Evolutionary conservation across 2,888 invertebrate genomes (phyloP).

Genomic region (Sepiola atlantica): DNA sequence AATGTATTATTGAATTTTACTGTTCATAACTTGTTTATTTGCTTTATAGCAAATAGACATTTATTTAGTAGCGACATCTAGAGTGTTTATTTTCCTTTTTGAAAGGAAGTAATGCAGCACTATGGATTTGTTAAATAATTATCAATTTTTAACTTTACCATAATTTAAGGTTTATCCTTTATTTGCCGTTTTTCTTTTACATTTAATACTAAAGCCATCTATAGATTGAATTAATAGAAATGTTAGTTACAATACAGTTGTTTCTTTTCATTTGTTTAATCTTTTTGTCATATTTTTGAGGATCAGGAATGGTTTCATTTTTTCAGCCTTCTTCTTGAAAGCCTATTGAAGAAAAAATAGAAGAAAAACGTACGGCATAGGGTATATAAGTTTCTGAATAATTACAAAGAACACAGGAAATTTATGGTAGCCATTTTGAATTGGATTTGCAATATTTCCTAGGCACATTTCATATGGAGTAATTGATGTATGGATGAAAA

Average conservation of each 20-base stretch:
- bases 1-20: too few relatives aligned
- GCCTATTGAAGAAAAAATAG: neutral
- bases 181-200: neutral
- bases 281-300: neutral
- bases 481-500: neutral
- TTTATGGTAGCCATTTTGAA: neutral
- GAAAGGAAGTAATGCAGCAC: too few relatives aligned
- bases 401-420: neutral
- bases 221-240: neutral
- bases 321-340: neutral
- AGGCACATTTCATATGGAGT: neutral
- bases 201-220: neutral
- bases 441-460: neutral
- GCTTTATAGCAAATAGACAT: too few relatives aligned
- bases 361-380: neutral
- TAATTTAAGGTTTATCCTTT: neutral
- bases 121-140: neutral
- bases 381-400: neutral
- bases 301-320: neutral
- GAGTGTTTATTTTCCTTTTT: too few relatives aligned
- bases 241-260: neutral
- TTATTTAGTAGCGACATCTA: too few relatives aligned
- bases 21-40: too few relatives aligned
- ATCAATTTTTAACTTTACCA: neutral
- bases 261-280: neutral